These are phyloP conservation scores for Sus scrofa DNA, from an alignment of 2,113 vertebrate species.

Conservation along the genomic window DNA sequence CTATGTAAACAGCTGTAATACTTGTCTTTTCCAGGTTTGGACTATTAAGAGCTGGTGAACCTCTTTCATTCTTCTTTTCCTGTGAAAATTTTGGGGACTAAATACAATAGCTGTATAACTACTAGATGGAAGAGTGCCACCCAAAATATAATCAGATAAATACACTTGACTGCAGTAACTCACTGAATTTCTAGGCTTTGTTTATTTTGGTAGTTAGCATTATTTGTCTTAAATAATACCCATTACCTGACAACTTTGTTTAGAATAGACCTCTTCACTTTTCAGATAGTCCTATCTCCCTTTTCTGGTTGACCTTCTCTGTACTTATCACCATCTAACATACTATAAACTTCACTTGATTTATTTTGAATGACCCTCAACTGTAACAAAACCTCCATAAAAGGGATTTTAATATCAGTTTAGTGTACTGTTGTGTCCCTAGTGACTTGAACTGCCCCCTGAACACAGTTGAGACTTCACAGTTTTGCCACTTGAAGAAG, in stretches of 20 bases:
- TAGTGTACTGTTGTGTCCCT: background rate
- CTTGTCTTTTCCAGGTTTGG: background rate
- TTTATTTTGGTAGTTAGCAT: background rate
- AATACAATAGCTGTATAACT: background rate
- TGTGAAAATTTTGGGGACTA: background rate
- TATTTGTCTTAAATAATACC: slow-evolving; percentile 27
- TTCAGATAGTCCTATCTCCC: background rate
- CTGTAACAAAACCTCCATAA: background rate
- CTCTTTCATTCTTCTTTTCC: background rate
- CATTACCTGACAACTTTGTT: background rate
- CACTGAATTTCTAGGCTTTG: background rate
- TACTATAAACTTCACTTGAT: background rate
- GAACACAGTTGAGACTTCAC: background rate
- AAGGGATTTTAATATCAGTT: background rate
- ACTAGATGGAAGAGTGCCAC: background rate
- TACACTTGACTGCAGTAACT: background rate
- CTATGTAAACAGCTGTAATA: background rate
- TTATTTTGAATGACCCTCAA: background rate
- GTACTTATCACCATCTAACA: background rate
- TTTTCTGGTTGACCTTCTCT: background rate
- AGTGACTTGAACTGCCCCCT: background rate
- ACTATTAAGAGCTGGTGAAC: background rate
- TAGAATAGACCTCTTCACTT: background rate
- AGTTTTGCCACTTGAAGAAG: background rate
- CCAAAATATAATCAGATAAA: background rate